phyloP scores from a whole-genome alignment of 2,888 invertebrate genomes.

The Pardosa pseudoannulata region DNA sequence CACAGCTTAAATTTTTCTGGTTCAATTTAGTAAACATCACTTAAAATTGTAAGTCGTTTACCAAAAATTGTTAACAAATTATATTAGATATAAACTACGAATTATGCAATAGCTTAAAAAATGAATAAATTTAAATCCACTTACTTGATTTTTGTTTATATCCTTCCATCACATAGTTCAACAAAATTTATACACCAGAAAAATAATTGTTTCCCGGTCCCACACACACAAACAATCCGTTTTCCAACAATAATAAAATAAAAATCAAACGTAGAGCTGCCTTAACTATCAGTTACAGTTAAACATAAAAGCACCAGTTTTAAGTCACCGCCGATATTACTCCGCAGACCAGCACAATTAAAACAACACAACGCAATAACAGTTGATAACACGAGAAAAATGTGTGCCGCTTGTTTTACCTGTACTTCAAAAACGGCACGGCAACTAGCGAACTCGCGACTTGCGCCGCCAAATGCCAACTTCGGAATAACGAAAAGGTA shows the following conservation, averaged over 20 bases:
- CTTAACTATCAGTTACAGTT: background rate
- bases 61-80: no score
- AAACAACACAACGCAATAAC: conserved; percentile 8
- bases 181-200: background rate
- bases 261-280: background rate
- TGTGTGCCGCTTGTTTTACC: conserved; percentile 29
- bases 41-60: no score
- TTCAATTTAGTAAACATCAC: no score
- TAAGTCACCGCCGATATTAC: background rate
- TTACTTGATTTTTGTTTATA: conserved; percentile 2
- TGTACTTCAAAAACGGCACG: conserved; percentile 15
- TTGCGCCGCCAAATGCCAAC: conserved; percentile 33
- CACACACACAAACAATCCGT: background rate
- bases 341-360: background rate
- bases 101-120: no score
- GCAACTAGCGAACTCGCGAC: conserved; percentile 40
- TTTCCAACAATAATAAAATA: background rate
- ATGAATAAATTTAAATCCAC: no score
- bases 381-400: background rate
- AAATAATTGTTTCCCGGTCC: background rate
- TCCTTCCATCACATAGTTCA: background rate
- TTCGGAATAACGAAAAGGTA: conserved; percentile 66
- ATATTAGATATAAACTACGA: no score
- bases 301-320: background rate
- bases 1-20: no score